phyloP scores from a whole-genome alignment of 2,888 invertebrate genomes.

The Oxycera nigricornis region DNA sequence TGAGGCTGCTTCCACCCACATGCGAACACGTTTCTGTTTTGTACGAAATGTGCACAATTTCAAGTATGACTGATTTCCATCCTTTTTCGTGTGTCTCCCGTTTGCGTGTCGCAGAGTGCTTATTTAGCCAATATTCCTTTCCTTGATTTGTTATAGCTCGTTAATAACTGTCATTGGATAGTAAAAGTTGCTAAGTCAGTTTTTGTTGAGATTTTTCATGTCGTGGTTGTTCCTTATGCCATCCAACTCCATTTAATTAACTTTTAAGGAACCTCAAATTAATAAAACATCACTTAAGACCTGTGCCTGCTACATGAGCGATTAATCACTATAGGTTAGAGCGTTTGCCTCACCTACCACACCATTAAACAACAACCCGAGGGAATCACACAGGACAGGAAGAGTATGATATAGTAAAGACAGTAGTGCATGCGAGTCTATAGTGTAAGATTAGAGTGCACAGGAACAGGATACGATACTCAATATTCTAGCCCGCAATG shows the following conservation, averaged over 20 bases:
- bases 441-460: neutral
- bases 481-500: conserved; percentile 1
- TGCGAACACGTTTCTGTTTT: no score
- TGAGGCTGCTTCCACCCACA: no score
- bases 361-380: neutral
- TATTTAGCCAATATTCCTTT: neutral
- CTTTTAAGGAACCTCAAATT: conserved; percentile 47
- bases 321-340: conserved; percentile 31
- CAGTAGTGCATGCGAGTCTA: neutral
- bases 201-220: conserved; percentile 25
- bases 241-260: conserved; percentile 43
- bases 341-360: conserved; percentile 4
- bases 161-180: conserved; percentile 21
- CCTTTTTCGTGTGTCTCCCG: neutral
- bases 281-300: conserved; percentile 46
- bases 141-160: conserved; percentile 1
- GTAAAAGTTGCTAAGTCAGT: neutral
- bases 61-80: no score
- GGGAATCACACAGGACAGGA: neutral
- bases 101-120: neutral
- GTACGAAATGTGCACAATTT: no score
- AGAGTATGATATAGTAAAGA: neutral
- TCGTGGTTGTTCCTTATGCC: conserved; percentile 14
- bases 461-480: neutral
- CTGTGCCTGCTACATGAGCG: conserved; percentile 36